Percentiles rank a stretch among this genome's conserved stretches.
phyloP scores from a whole-genome alignment of 2,888 invertebrate genomes.

The Drosophila dives region DNA sequence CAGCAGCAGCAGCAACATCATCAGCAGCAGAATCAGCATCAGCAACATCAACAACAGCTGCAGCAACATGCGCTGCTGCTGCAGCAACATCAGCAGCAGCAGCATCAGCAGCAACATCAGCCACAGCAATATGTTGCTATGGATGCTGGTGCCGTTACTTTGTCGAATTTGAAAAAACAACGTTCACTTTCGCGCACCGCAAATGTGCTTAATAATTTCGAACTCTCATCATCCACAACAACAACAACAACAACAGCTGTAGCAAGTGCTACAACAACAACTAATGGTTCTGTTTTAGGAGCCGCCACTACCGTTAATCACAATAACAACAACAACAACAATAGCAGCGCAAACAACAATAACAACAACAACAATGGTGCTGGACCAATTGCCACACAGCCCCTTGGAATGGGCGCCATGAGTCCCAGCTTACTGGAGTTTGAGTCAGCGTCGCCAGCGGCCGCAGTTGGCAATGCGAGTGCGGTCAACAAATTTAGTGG shows the following conservation, averaged over 20 bases:
- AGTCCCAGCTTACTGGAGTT: constrained; percentile 84
- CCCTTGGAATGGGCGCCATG: constrained; percentile 81
- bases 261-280: constrained; percentile 51
- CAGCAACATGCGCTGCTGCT: constrained; percentile 57
- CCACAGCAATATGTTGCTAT: constrained; percentile 72
- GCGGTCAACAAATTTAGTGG: constrained; percentile 88
- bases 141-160: constrained; percentile 86
- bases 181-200: constrained; percentile 91
- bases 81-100: constrained; percentile 67
- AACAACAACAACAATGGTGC: constrained; percentile 80
- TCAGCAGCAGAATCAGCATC: constrained; percentile 52
- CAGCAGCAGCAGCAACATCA: constrained; percentile 57
- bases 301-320: constrained; percentile 75
- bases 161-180: constrained; percentile 97
- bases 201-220: constrained; percentile 82
- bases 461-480: constrained; percentile 68
- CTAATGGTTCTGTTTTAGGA: constrained; percentile 85
- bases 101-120: constrained; percentile 57
- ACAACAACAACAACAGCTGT: constrained; percentile 43
- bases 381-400: constrained; percentile 73
- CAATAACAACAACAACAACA: constrained; percentile 59
- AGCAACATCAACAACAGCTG: constrained; percentile 55
- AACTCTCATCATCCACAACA: constrained; percentile 56
- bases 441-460: constrained; percentile 61
- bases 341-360: constrained; percentile 83